Evolutionary conservation across 2,888 invertebrate species (phyloP), one percentile per base, ranked within the genome.

Genomic region (Polyommatus iphigenia): DNA sequence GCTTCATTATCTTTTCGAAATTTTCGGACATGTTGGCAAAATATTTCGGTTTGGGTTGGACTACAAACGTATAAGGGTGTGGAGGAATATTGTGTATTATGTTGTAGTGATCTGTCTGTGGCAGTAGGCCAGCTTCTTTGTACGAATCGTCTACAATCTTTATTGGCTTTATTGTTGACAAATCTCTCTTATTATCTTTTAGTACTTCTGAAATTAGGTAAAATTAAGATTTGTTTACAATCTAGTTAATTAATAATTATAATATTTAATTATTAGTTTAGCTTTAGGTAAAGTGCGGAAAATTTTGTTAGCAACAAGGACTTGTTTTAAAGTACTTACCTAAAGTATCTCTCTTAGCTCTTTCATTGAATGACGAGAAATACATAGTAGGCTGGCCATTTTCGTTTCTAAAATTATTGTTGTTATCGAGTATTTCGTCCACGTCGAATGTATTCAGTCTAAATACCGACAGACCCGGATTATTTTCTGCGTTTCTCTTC

Each of bases 391-490:
- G 83, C 2, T 87, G 86, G 80, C 84, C 81, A 79, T 80, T 82
- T 78, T 81, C 87, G 0, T 84, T 82, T 2, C 82, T 84, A 79
- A 88, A 81, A 76, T 90, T 88, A 57, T 88, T 87, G 79, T 84
- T 86, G 71, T 86, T 88, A 13, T 88, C 87, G n/a, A 87, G 59
- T 7, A 86, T 24, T 78, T 85, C 87, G 15, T 91, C 91, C 0
- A 82, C 85, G 78, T 92, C 91, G n/a, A 89, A 29, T 0, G 90
- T 89, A 71, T 86, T 88, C 0, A 87, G 81, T 29, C 87, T 82
- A 77, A 92, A 93, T 41, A 92, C 85, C 72, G 89, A 91, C 1
- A 88, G 84, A 0, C 88, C 88, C 0, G 80, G 29, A 0, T 79
- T 83, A 0, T 81, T 77, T 15, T 85, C 85, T 0, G 79, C 81